Evolutionary conservation across 2,888 invertebrate genomes (phyloP), one percentile per base, ranked within the genome.

Genomic region (Hipparchia semele): DNA sequence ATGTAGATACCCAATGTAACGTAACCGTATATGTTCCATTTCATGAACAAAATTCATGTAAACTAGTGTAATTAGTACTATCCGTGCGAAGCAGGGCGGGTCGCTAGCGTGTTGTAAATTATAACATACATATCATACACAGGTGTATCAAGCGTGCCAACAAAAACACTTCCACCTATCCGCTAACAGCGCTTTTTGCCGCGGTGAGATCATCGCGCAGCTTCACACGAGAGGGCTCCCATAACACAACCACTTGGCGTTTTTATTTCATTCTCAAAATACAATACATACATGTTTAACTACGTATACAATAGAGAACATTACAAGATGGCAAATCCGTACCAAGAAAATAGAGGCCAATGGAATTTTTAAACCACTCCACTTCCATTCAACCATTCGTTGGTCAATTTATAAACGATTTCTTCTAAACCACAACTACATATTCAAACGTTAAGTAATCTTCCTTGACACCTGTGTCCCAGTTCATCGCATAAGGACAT

Each of bases 381-480:
- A 54, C 54, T 5, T 6, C 54, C 23, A 23, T 4, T 54, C n/a
- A 23, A 9, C n/a, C 58, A 8, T 23, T 6, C 23, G 23, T 23
- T 23, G 2, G 6, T 45, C 61, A 7, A 61, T 64, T 49, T 4
- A 23, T 33, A 9, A 33, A 65, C 45, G 12, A 45, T 51, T 23
- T 13, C 51, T 64, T 51, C 51, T 65, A 53, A 65, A 12, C 51
- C 51, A 0, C 46, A 46, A 62, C 51, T 6, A 33, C 51, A 39
- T 68, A 59, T 68, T 68, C 45, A 6, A 33, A n/a, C 12, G 53
- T 69, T 53, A 61, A 59, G 71, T 68, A 62, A 68, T 68, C 49
- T 67, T 75, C 75, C 75, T 75, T 75, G 75, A 75, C 75, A 75
- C 59, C 70, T n/a, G 45, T 64, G 74, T 60, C 67, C 75, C 51